Base-by-base conservation (phyloP, 2,113 vertebrate genomes). In the Origma solitaria region DNA sequence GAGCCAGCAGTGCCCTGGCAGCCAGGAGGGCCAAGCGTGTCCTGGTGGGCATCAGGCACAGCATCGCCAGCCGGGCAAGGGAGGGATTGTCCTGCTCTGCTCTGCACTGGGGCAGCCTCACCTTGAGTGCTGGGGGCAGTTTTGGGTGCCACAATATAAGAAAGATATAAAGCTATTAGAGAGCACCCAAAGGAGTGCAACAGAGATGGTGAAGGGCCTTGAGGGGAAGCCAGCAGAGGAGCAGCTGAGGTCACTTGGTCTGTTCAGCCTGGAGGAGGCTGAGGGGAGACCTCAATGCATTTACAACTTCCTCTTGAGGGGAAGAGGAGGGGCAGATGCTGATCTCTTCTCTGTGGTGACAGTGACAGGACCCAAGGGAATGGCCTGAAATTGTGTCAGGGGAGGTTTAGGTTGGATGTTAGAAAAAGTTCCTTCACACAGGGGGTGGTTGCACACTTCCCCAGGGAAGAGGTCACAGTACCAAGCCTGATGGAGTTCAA, bases 61-160 rank as follows among this genome's bases (percentile, higher is more conserved):
- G 31, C 44, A 58, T 42, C 0, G 0, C 13, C 45, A 58, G 51
- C 16, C 0, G 0, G 31, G 37, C 24, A 76, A 58, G 37, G 25
- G 42, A 50, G 16, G 31, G 4, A 66, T 42, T 76, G 13, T 1
- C 31, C 25, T 0, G 1, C 35, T 3, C 35, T 50, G 2, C 21
- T 76, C 31, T 76, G 61, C 7, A 6, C 9, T 31, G 28, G 1
- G 14, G 9, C 13, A 3, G 44, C 25, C 35, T 66, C 35, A 57
- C 24, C 1, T 40, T 20, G 35, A 40, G 28, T 49, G 16, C n/a
- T 75, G 20, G n/a, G 15, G 10, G 19, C 13, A 24, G 6, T 65
- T 85, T n/a, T 5, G 15, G 15, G 19, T 12, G n/a, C 24, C 20
- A 20, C 13, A 65, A 1, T 49, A 6, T 40, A 56, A 42, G 28